Base-by-base conservation (phyloP, 2,888 invertebrate genomes). In the Drosophila prostipennis region DNA sequence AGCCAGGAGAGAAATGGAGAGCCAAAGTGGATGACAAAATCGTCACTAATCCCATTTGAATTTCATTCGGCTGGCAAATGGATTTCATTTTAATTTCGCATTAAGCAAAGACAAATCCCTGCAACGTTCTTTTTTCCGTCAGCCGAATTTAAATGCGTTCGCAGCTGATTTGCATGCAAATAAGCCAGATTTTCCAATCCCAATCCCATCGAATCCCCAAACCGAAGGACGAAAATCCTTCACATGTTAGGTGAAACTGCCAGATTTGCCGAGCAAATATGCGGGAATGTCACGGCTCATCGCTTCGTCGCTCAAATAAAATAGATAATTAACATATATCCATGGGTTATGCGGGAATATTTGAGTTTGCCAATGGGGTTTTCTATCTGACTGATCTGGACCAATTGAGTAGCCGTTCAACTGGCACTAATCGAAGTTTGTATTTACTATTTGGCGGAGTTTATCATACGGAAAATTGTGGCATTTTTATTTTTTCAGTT, bases 31-130 rank as follows among this genome's bases (percentile, higher is more conserved):
- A 61, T 61, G 61, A 71, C 69, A 77, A 85, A 77, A 82, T 79
- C 77, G 60, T 53, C 72, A 77, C 74, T 81, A 82, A 82, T 84
- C 84, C 76, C 76, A 84, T 84, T 82, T 78, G 67, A 76, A 83
- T 74, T 74, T 79, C 68, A 52, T 59, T 54, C 53, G 36, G 19
- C 37, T 56, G 26, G 37, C 48, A 63, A 71, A 63, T 72, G 64
- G 53, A 72, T 72, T 64, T 58, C 26, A 64, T 49, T 72, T 72
- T 63, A 53, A 56, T 64, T 64, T 69, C 39, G 52, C 43, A 61
- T 64, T 71, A 64, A 63, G 60, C 56, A 57, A 56, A 49, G 46
- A 61, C 54, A 69, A 58, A 65, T 63, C 57, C 58, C 6, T 34
- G 53, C 39, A 65, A 29, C 53, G 16, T 29, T 19, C 48, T 52